Percentiles rank a stretch among this genome's conserved stretches.
Evolutionary conservation across 1,140 invertebrate species (phyloP).

Genomic region (Triops longicaudatus): DNA sequence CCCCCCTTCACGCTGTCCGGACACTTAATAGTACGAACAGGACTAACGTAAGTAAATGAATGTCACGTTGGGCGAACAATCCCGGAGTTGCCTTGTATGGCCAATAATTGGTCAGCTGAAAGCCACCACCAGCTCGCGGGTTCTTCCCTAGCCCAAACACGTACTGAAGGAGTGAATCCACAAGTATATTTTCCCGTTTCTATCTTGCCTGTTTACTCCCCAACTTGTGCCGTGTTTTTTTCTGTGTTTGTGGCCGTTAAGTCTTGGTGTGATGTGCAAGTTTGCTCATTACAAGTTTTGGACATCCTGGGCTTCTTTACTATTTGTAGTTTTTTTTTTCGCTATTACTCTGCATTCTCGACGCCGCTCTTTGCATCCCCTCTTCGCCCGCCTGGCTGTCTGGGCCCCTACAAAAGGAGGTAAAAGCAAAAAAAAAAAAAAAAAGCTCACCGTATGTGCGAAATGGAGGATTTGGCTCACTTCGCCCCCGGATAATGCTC

Average conservation of each 20-base stretch:
- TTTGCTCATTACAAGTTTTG: conserved; percentile 3
- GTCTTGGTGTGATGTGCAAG: not conserved
- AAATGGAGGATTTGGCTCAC: not conserved
- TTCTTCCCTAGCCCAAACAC: too few species aligned
- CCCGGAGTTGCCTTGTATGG: not conserved
- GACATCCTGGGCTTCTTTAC: not conserved
- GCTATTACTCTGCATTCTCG: not conserved
- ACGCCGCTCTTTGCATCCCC: not conserved
- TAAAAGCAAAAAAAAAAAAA: not conserved
- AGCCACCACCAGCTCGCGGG: not conserved
- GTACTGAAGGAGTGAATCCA: too few species aligned
- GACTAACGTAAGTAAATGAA: not conserved
- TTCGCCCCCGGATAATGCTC: not conserved
- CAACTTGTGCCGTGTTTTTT: not conserved
- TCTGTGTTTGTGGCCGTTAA: not conserved
- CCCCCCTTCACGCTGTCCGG: not conserved
- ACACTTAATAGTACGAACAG: not conserved
- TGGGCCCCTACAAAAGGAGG: not conserved
- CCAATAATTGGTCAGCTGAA: not conserved
- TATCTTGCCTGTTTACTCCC: too few species aligned
- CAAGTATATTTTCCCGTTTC: too few species aligned
- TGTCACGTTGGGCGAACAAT: conserved; percentile 2
- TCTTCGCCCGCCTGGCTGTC: not conserved
- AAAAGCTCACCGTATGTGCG: not conserved
- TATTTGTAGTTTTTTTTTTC: not conserved